Conservation (phyloP, 1,140 invertebrate genomes). For the Drosophila yakuba region DNA sequence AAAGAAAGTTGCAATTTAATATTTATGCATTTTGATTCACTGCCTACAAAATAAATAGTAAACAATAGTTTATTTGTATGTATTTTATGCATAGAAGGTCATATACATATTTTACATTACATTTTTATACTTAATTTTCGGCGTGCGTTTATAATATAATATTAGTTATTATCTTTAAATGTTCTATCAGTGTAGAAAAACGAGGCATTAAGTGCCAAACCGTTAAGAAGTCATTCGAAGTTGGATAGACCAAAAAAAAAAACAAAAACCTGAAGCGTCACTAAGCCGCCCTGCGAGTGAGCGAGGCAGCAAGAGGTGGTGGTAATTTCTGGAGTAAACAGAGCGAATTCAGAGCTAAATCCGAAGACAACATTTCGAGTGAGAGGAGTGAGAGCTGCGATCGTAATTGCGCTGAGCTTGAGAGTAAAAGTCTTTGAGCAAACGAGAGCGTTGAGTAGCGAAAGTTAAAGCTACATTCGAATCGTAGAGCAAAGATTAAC, state of each 20-base stretch:
- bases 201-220: constrained; percentile 76
- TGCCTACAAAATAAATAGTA: no score
- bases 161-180: no score
- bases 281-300: constrained; percentile 26
- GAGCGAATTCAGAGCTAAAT: constrained; percentile 52
- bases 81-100: no score
- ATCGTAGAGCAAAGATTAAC: constrained; percentile 17
- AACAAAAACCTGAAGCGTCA: constrained; percentile 54
- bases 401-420: constrained; percentile 41
- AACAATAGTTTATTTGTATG: no score
- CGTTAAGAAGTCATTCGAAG: constrained; percentile 76
- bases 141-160: no score
- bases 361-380: constrained; percentile 15
- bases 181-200: constrained; percentile 45
- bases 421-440: constrained; percentile 67
- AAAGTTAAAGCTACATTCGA: constrained; percentile 48
- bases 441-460: constrained; percentile 53
- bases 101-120: no score
- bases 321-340: constrained; percentile 74
- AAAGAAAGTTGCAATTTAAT: background rate
- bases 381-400: constrained; percentile 36
- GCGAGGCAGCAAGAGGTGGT: constrained; percentile 37
- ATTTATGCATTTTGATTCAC: background rate
- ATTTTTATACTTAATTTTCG: background rate
- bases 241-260: constrained; percentile 35